Evolutionary conservation across 2,113 vertebrate genomes (phyloP), one percentile per base, ranked within the genome.

Genomic region (Chlorodrepanis virens): DNA sequence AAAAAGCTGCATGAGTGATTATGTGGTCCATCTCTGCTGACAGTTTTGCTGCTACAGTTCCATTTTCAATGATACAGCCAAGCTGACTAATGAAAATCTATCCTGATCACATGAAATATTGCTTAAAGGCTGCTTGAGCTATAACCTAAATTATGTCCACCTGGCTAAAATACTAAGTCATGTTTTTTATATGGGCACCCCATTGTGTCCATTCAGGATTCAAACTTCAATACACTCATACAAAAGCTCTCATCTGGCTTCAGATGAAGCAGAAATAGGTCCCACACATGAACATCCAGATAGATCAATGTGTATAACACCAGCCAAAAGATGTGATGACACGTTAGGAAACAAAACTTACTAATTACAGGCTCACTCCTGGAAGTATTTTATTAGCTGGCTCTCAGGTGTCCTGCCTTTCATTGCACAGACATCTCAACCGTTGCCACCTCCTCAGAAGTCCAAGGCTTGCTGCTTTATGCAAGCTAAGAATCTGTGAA

Each of bases 201-300:
- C 14, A 21, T 16, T 6, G 15, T 67, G 18, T 71, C 21, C 33
- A 31, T 74, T 68, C 17, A 17, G 44, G 31, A 59, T 45, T 85
- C 71, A 79, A 72, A 64, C 14, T 45, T 45, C 25, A 0, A 0
- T 45, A 28, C 0, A 1, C 5, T 54, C 10, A 24, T 12, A 49
- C 12, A 44, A 9, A 63, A 67, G 29, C 21, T 64, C 45, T 52
- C 44, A 68, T 31, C 39, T 47, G 78, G 39, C 44, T 90, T 68
- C 82, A 68, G 17, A n/a, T n/a, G 52, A 78, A 79, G 65, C 17
- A 85, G 49, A 82, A 82, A 84, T 11, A 71, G 29, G 10, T 17
- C 18, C 5, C 18, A 14, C 14, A 35, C 21, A 28, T 14, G 16
- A 71, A 40, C 54, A 86, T 61, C 37, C 44, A n/a, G 70, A 49